phyloP scores from a whole-genome alignment of 2,888 invertebrate species.

The Sphaeridia pumilis region DNA sequence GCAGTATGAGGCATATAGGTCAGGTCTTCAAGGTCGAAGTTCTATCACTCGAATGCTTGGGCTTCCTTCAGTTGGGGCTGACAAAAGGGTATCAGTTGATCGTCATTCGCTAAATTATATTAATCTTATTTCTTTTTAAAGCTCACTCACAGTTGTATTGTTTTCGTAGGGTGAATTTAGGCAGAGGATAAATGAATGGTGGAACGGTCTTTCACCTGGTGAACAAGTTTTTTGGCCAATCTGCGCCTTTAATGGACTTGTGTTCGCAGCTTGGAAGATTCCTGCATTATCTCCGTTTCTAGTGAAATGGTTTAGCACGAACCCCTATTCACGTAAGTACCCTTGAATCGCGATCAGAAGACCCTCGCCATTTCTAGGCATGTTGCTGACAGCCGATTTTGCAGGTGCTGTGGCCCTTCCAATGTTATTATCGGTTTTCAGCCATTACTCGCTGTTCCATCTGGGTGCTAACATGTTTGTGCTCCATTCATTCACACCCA shows the following conservation, averaged over 20 bases:
- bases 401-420: conserved; percentile 65
- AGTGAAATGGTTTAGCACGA: conserved; percentile 73
- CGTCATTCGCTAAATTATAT: too few relatives aligned
- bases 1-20: conserved; percentile 65
- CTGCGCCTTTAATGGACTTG: conserved; percentile 60
- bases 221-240: conserved; percentile 71
- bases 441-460: conserved; percentile 77
- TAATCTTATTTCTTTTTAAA: too few relatives aligned
- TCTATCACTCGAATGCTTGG: too few relatives aligned
- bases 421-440: conserved; percentile 89
- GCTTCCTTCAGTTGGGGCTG: too few relatives aligned
- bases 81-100: too few relatives aligned
- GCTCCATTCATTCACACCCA: conserved; percentile 66
- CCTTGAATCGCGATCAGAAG: too few relatives aligned
- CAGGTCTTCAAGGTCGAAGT: too few relatives aligned
- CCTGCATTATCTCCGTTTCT: conserved; percentile 58
- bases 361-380: background rate
- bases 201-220: conserved; percentile 59
- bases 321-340: conserved; percentile 64
- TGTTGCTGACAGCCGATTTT: conserved; percentile 35
- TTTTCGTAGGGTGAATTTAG: conserved; percentile 38
- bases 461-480: conserved; percentile 93
- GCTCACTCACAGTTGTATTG: background rate
- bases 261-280: conserved; percentile 71
- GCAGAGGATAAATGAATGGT: conserved; percentile 48